A percentile compares a stretch with the other conserved stretches of the same genome.
phyloP scores from a whole-genome alignment of 2,888 invertebrate genomes.

The Hypomecis atomaria region DNA sequence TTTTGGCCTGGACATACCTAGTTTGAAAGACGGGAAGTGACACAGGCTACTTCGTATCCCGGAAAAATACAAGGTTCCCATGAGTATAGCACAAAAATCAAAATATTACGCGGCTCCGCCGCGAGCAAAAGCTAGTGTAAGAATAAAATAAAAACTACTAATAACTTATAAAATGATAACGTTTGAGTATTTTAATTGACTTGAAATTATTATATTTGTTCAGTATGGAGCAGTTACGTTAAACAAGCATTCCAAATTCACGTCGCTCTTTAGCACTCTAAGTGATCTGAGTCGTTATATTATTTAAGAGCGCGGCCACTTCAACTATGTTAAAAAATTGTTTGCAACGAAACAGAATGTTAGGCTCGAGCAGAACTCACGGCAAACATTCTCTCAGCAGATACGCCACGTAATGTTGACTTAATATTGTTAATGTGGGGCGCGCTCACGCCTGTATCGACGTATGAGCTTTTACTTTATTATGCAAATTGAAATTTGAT shows the following conservation, averaged over 20 bases:
- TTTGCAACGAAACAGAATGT: slow-evolving; percentile 20
- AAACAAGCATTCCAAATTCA: slow-evolving; percentile 12
- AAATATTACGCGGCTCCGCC: too few relatives aligned
- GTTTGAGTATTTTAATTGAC: neutral
- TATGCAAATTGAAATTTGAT: slow-evolving; percentile 77
- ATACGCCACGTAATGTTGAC: slow-evolving; percentile 73
- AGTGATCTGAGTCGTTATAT: slow-evolving; percentile 10
- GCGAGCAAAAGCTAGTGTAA: too few relatives aligned
- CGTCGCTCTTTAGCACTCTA: slow-evolving; percentile 15
- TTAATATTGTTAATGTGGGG: slow-evolving; percentile 70
- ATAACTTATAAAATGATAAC: neutral
- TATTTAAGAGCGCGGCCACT: slow-evolving; percentile 23
- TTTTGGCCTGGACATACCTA: too few relatives aligned
- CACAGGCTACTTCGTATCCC: too few relatives aligned
- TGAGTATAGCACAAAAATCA: too few relatives aligned
- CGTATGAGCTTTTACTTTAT: slow-evolving; percentile 71
- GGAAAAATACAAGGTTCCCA: too few relatives aligned
- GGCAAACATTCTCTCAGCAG: slow-evolving; percentile 56
- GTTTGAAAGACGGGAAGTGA: too few relatives aligned
- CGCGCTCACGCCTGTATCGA: slow-evolving; percentile 65
- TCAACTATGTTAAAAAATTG: slow-evolving; percentile 28
- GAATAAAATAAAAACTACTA: neutral
- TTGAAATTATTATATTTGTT: too few relatives aligned
- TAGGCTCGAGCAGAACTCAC: slow-evolving; percentile 40
- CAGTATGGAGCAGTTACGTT: slow-evolving; percentile 2